Percentiles rank a stretch among this genome's conserved stretches.
phyloP scores from a whole-genome alignment of 2,797 vertebrate species.

The Myripristis murdjan region DNA sequence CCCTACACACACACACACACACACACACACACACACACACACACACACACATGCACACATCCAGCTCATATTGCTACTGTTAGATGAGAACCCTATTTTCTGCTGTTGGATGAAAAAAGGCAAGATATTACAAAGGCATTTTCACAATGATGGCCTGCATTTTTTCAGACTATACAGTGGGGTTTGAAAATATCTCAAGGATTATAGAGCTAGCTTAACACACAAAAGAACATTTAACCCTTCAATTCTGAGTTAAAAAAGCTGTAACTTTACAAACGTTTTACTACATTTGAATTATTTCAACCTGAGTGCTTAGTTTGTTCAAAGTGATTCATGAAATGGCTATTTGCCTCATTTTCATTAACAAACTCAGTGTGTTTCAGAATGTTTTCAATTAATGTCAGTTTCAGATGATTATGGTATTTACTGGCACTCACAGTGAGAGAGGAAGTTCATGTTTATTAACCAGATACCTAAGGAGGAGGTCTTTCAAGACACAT shows the following conservation, averaged over 20 bases:
- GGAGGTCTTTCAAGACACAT: conserved; percentile 5
- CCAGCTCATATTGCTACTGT: neutral
- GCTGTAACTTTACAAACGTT: too few relatives aligned
- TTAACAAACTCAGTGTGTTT: neutral
- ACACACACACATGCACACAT: conserved; percentile 2
- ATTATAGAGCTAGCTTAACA: neutral
- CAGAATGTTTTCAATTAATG: conserved; percentile 25
- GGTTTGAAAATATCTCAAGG: neutral
- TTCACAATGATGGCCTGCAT: too few relatives aligned
- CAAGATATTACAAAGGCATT: too few relatives aligned
- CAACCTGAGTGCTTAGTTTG: neutral
- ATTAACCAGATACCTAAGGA: conserved; percentile 23
- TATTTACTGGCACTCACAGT: conserved; percentile 31
- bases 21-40: neutral
- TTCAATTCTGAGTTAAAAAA: too few relatives aligned
- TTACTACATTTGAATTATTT: too few relatives aligned
- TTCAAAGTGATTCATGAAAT: conserved; percentile 4
- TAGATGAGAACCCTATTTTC: neutral
- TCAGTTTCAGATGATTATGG: conserved; percentile 26
- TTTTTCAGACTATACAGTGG: neutral
- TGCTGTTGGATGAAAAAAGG: neutral
- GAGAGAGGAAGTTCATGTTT: conserved; percentile 23
- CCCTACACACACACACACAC: too few relatives aligned
- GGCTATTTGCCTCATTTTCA: neutral
- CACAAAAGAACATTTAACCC: too few relatives aligned